Conservation (phyloP, 2,888 invertebrate genomes). For the Campoplex capitator region DNA sequence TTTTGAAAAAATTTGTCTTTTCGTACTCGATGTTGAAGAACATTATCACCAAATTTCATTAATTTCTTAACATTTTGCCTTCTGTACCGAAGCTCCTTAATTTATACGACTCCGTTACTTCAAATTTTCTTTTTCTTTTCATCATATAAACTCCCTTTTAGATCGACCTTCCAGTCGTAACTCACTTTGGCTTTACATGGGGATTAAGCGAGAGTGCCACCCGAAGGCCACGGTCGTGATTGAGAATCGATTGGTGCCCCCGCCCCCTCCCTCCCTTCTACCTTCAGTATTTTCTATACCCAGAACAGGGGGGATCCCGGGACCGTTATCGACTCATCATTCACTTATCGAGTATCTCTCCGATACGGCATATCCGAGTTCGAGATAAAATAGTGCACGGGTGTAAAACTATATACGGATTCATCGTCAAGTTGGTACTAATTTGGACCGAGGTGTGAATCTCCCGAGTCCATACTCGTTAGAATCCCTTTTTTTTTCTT, state of each 20-base stretch:
- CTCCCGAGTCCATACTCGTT: not conserved
- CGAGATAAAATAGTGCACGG: constrained; percentile 64
- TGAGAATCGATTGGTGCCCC: constrained; percentile 61
- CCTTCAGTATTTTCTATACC: not conserved
- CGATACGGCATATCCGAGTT: constrained; percentile 56
- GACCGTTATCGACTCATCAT: constrained; percentile 34
- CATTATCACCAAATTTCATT: no score
- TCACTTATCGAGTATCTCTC: constrained; percentile 57
- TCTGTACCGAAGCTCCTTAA: no score
- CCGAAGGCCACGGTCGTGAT: constrained; percentile 72
- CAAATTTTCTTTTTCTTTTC: not conserved
- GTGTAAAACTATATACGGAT: not conserved
- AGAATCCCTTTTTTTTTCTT: not conserved
- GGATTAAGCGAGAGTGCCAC: constrained; percentile 25
- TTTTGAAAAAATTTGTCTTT: no score
- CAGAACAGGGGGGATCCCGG: not conserved
- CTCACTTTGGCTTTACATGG: not conserved
- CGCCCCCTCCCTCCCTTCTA: not conserved
- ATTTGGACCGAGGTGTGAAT: constrained; percentile 17
- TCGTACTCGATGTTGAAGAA: no score
- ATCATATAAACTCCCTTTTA: not conserved
- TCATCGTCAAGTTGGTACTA: constrained; percentile 6
- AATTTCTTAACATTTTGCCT: no score
- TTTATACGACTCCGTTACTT: not conserved
- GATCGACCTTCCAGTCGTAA: not conserved